Evolutionary conservation across 2,113 vertebrate species (phyloP), one percentile per base, ranked within the genome.

Genomic region (Tragelaphus scriptus): DNA sequence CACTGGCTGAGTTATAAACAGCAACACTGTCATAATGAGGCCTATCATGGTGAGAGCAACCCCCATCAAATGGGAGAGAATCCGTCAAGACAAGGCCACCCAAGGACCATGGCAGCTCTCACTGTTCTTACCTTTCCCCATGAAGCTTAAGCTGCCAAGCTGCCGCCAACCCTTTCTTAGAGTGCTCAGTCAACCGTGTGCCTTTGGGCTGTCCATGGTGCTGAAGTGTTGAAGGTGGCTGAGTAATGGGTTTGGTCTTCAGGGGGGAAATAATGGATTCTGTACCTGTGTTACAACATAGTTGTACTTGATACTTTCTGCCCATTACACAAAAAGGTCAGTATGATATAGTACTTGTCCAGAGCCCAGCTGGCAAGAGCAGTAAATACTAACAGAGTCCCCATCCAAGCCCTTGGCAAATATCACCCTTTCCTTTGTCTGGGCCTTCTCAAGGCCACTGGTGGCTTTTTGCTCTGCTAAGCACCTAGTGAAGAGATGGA

Each of bases 261-360:
- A 89, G 94, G 97, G 98, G 98, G 98, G 7, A 5, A 15, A 71
- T 99, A 99, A 98, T 98, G 98, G 98, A 98, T 99, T 98, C 96
- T 98, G 97, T 98, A 98, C 98, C 98, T 91, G 0, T 97, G 98
- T 98, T 98, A 96, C 92, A 1, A 9, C 95, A 96, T 95, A 97
- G 92, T 98, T 98, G 97, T 95, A 97, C 97, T 98, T 30, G n/a
- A 95, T 0, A 93, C 97, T 98, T 98, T 53, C 96, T 97, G 97
- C 90, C 94, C 95, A 98, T 98, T 98, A 98, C 94, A 97, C 75
- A 96, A 98, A 99, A 98, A 98, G 98, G 98, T 98, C 99, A 98
- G 87, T 59, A 96, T 93, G 95, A 98, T 98, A 97, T 96, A 98
- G 95, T 93, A 98, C 98, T 98, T 7, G 40, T 94, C 63, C 95